Base-by-base conservation (phyloP, 2,113 vertebrate species). In the Barbus barbus region DNA sequence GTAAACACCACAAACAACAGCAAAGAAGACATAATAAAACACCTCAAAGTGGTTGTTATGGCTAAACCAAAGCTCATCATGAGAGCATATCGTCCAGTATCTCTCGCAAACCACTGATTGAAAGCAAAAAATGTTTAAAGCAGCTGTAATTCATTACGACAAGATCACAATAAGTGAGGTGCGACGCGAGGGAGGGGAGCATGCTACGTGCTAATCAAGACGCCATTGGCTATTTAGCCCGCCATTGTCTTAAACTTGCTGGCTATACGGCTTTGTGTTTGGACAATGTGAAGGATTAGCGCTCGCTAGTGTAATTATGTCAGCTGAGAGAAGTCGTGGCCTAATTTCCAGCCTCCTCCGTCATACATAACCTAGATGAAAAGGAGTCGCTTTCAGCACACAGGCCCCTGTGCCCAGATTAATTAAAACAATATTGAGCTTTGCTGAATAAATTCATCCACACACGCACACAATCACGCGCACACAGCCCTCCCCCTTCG, bases 371-470 rank as follows among this genome's bases (percentile, higher is more conserved):
- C 73, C 33, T n/a, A 84, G 84, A 87, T 82, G 83, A 85, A 81
- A 85, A 75, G 53, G 82, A 72, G 48, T 76, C 26, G 18, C 67
- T 81, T 83, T 65, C 78, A 72, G 82, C 41, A 67, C 75, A 77
- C 76, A 67, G 61, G 76, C 81, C 72, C 78, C 71, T 65, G 73
- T 73, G 65, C 38, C 56, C 71, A 78, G 83, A 88, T 86, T 88
- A 83, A 87, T 88, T 88, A 87, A 86, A 85, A 86, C 86, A 89
- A 85, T 65, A 85, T 78, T 73, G 82, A 61, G 74, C 78, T 31
- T 51, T 18, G 48, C 56, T 33, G 72, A 81, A 83, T 83, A 79
- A 80, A 85, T 89, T 79, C 51, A 77, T 81, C 36, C 60, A 67
- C 78, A 58, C 77, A 83, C 14, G 31, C 65, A 12, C 56, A 82